These are phyloP conservation scores for Bactericera cockerelli DNA, from an alignment of 1,140 invertebrate species.

Conservation along the genomic window DNA sequence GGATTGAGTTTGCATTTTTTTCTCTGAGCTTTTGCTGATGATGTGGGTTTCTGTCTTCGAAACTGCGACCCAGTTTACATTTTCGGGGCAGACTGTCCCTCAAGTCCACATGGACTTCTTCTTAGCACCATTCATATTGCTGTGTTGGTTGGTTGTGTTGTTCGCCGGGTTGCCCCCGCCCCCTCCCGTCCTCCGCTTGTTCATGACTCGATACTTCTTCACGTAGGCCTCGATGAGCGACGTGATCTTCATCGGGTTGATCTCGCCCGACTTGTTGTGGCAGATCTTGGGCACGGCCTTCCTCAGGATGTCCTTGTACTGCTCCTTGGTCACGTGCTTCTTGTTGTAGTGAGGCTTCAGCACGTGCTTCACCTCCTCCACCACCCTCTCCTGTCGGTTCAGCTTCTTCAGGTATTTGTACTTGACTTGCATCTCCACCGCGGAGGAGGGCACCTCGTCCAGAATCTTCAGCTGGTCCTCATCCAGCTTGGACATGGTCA, in stretches of 20 bases:
- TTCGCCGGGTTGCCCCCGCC: neutral
- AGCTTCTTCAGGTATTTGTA: constrained; percentile 95
- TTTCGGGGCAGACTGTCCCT: no score
- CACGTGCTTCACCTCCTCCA: constrained; percentile 91
- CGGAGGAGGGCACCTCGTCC: constrained; percentile 79
- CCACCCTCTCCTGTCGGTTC: constrained; percentile 92
- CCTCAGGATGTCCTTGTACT: constrained; percentile 94
- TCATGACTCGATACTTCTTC: constrained; percentile 63
- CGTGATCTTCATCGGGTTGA: constrained; percentile 89
- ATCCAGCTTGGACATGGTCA: constrained; percentile 39
- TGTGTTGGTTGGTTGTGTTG: neutral
- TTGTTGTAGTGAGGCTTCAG: constrained; percentile 91
- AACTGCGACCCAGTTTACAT: no score
- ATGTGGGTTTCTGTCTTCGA: no score
- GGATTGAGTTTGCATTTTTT: no score
- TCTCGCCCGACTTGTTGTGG: constrained; percentile 88
- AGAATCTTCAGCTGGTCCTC: constrained; percentile 62
- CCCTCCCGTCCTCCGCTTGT: constrained; percentile 35
- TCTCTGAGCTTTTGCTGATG: no score
- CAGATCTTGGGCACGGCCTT: constrained; percentile 96
- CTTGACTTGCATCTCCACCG: constrained; percentile 89
- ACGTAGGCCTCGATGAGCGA: constrained; percentile 87
- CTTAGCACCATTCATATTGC: neutral
- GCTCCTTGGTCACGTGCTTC: constrained; percentile 86
- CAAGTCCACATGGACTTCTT: constrained; percentile 5